A percentile compares a stretch with the other conserved stretches of the same genome.
phyloP scores from a whole-genome alignment of 2,113 vertebrate species.

The Harpagus bidentatus region DNA sequence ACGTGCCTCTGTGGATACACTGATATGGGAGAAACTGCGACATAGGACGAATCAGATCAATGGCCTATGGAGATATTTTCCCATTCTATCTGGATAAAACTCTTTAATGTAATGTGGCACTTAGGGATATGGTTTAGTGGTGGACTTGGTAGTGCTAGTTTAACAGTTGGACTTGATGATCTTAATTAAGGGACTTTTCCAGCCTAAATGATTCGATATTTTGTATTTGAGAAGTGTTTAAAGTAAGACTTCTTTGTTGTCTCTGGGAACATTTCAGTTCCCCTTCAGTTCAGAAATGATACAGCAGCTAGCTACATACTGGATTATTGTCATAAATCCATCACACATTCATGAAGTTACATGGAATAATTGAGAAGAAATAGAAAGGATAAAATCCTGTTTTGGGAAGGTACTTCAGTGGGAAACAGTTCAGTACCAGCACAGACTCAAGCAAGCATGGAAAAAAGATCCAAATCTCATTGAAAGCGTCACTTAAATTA shows the following conservation, averaged over 20 bases:
- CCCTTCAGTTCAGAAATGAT: not conserved
- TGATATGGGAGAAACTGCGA: not conserved
- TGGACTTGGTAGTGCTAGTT: not conserved
- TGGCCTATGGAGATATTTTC: not conserved
- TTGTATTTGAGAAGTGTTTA: not conserved
- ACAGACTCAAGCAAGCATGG: not conserved
- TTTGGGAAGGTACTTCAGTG: not conserved
- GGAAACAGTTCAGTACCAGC: not conserved
- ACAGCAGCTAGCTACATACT: not conserved
- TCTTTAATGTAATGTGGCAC: accelerated
- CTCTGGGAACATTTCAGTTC: not conserved
- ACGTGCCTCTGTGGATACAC: not conserved
- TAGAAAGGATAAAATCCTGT: not conserved
- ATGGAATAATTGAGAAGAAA: not conserved
- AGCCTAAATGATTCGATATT: not conserved
- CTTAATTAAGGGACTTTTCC: not conserved
- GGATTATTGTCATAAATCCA: not conserved
- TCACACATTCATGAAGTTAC: not conserved
- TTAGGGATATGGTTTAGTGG: not conserved
- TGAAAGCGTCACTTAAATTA: not conserved
- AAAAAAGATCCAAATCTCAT: not conserved
- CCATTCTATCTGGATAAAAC: not conserved
- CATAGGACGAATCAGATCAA: not conserved
- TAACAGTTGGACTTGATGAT: not conserved
- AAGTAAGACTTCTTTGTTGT: not conserved